phyloP scores from a whole-genome alignment of 2,888 invertebrate genomes.

The Dryomyza anilis region DNA sequence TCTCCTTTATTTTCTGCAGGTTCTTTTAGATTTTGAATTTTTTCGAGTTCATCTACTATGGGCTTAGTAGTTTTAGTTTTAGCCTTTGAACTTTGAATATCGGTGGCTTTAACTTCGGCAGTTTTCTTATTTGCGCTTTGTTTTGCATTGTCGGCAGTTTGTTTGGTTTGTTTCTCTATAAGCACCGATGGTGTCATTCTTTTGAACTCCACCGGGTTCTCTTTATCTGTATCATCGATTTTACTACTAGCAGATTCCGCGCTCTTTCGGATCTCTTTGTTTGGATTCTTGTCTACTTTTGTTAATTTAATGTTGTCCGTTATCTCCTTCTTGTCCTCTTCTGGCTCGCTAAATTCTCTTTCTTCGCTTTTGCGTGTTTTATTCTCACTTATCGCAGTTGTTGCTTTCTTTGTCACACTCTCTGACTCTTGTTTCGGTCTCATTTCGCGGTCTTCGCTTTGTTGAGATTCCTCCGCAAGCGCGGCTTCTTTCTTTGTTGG shows the following conservation, averaged over 20 bases:
- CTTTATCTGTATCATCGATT: constrained; percentile 18
- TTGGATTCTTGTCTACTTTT: constrained; percentile 36
- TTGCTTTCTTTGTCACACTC: neutral
- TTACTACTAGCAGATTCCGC: neutral
- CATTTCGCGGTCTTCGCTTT: neutral
- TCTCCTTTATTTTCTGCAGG: neutral
- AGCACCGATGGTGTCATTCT: constrained; percentile 31
- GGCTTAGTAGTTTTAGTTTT: constrained; percentile 8
- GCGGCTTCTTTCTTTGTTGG: neutral
- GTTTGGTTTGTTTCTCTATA: constrained; percentile 1
- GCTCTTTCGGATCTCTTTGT: neutral
- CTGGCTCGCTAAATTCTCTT: neutral
- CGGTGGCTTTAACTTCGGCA: constrained; percentile 22
- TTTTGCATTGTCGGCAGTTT: constrained; percentile 18
- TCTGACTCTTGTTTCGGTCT: neutral
- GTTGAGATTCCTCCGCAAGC: neutral
- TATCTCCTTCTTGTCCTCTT: constrained; percentile 8
- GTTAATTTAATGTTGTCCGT: constrained; percentile 34
- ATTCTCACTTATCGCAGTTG: neutral
- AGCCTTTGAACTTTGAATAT: constrained; percentile 1
- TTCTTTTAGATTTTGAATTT: constrained; percentile 4
- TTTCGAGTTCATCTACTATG: constrained; percentile 24
- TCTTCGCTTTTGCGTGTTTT: neutral
- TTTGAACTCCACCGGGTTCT: constrained; percentile 37
- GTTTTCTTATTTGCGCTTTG: constrained; percentile 29